Conservation (phyloP, 1,140 invertebrate genomes). For the Sarcophaga peregrina region DNA sequence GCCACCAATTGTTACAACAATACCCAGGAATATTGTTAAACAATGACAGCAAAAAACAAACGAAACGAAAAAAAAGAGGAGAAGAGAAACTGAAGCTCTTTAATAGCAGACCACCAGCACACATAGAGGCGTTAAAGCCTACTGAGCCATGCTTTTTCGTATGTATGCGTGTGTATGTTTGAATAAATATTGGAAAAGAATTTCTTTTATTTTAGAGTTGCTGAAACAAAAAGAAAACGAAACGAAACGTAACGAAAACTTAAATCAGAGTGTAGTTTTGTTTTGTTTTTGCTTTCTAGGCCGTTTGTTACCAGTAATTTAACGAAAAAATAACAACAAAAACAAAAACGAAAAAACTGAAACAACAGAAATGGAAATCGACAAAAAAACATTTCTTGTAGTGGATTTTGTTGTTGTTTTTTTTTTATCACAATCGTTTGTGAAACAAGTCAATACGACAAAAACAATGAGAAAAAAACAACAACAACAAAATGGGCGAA, state of each 20-base stretch:
- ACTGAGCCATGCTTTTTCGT: not conserved
- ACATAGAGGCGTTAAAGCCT: not conserved
- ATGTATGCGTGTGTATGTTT: not conserved
- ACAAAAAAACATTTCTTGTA: too few relatives aligned
- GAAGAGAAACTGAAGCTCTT: too few relatives aligned
- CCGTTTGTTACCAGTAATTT: constrained; percentile 10
- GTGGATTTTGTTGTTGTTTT: too few relatives aligned
- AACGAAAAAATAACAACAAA: not conserved
- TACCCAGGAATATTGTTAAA: too few relatives aligned
- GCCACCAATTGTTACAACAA: constrained; percentile 8
- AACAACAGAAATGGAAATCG: too few relatives aligned
- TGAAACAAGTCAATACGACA: constrained; percentile 6
- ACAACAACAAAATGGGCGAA: not conserved
- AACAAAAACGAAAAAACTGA: not conserved
- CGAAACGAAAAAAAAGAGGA: not conserved
- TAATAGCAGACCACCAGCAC: too few relatives aligned
- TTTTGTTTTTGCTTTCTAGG: not conserved
- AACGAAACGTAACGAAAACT: not conserved
- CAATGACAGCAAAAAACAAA: not conserved
- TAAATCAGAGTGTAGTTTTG: not conserved
- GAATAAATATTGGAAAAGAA: too few relatives aligned
- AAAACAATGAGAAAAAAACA: not conserved
- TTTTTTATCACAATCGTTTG: not conserved
- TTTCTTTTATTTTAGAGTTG: not conserved
- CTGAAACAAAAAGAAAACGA: not conserved